phyloP scores from a whole-genome alignment of 1,140 invertebrate species.

The Polypedilum vanderplanki region DNA sequence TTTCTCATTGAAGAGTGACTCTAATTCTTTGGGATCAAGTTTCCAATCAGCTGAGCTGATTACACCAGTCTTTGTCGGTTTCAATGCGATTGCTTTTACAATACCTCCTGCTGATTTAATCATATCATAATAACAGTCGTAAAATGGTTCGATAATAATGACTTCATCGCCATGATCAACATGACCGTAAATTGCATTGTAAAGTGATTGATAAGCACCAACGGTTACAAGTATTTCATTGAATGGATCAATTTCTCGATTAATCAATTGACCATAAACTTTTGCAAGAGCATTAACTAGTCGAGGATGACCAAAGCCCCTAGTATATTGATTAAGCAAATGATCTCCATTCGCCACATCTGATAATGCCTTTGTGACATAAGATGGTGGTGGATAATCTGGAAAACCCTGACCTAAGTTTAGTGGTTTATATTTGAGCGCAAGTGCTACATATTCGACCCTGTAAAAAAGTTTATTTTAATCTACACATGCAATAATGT shows the following conservation, averaged over 20 bases:
- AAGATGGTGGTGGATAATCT: slow-evolving; percentile 80
- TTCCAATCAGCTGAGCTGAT: slow-evolving; percentile 79
- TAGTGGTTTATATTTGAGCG: slow-evolving; percentile 78
- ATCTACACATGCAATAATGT: slow-evolving; percentile 28
- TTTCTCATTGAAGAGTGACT: slow-evolving; percentile 73
- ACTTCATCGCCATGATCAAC: slow-evolving; percentile 82
- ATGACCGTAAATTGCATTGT: slow-evolving; percentile 74
- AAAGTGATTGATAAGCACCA: slow-evolving; percentile 92
- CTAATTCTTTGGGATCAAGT: slow-evolving; percentile 76
- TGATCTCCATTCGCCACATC: slow-evolving; percentile 61
- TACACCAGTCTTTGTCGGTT: slow-evolving; percentile 47
- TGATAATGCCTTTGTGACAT: slow-evolving; percentile 71
- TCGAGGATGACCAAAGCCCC: slow-evolving; percentile 84
- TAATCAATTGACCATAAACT: slow-evolving; percentile 75
- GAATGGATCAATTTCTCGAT: slow-evolving; percentile 65
- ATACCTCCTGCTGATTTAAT: slow-evolving; percentile 78
- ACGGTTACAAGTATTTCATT: slow-evolving; percentile 80
- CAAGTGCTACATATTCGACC: slow-evolving; percentile 91
- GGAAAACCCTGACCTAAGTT: slow-evolving; percentile 98
- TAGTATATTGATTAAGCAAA: slow-evolving; percentile 85
- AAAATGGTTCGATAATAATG: slow-evolving; percentile 97
- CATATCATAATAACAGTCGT: slow-evolving; percentile 97
- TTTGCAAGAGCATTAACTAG: slow-evolving; percentile 77
- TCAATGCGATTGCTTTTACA: slow-evolving; percentile 80
- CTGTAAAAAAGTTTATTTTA: slow-evolving; percentile 46